These are phyloP conservation scores for Mionectes macconnelli DNA, from an alignment of 2,113 vertebrate species.

Conservation along the genomic window DNA sequence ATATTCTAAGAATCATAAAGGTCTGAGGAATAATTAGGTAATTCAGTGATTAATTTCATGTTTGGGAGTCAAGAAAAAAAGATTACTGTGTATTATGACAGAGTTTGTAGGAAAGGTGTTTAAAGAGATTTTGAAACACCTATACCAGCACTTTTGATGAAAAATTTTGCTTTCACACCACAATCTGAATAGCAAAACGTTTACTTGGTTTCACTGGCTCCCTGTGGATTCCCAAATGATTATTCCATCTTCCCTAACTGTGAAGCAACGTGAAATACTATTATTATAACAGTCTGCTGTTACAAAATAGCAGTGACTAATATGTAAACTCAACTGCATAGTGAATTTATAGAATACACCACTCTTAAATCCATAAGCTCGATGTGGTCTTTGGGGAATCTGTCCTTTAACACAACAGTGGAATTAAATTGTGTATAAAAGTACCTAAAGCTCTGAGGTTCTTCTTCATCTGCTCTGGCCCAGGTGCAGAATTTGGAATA, in stretches of 20 bases:
- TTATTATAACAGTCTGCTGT: neutral
- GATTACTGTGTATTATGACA: neutral
- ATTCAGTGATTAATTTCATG: neutral
- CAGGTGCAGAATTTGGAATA: neutral
- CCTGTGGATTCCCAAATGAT: conserved; percentile 40
- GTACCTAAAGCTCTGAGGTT: neutral
- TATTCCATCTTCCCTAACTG: conserved; percentile 38
- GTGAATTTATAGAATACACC: neutral
- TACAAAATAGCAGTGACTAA: conserved; percentile 23
- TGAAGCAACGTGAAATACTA: conserved; percentile 8
- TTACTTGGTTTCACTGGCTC: conserved; percentile 19
- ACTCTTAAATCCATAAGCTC: neutral
- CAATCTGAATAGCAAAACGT: conserved; percentile 35
- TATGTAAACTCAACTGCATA: neutral
- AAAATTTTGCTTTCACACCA: neutral
- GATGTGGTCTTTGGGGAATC: neutral
- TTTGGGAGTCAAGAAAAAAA: neutral
- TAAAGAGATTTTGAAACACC: conserved; percentile 27
- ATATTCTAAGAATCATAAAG: neutral
- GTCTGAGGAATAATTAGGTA: neutral
- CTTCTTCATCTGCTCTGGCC: neutral
- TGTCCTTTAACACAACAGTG: neutral
- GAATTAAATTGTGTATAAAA: neutral
- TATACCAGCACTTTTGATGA: neutral
- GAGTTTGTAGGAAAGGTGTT: neutral